A percentile compares a stretch with the other conserved stretches of the same genome.
Conservation (phyloP, 2,797 vertebrate species). For the Eulemur coronatus region DNA sequence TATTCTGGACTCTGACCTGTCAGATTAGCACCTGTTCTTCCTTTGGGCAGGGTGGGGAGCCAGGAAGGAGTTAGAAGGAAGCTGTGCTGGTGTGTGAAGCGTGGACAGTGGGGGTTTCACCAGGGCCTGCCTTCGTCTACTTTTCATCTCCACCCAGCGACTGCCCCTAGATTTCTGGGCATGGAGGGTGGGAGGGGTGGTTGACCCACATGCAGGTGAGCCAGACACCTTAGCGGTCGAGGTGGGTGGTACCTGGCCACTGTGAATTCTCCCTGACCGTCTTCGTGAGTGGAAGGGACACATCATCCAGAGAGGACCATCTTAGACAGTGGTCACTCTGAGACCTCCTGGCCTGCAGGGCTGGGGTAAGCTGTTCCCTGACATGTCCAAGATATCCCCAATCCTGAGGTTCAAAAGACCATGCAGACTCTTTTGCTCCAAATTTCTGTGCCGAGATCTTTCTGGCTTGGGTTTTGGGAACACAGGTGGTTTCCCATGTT, state of each 20-base stretch:
- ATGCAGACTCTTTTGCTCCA: not conserved
- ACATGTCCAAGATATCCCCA: not conserved
- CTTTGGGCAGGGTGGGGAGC: not conserved
- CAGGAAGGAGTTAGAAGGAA: not conserved
- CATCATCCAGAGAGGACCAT: not conserved
- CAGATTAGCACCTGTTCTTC: not conserved
- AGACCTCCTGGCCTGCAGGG: not conserved
- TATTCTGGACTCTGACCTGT: conserved; percentile 23
- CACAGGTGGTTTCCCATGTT: not conserved
- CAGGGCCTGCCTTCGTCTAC: not conserved
- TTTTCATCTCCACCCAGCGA: not conserved
- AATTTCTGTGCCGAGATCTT: not conserved
- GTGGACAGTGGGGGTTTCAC: not conserved
- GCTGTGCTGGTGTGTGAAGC: not conserved
- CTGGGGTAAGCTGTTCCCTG: not conserved
- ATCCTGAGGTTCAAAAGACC: not conserved
- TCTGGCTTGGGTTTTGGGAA: not conserved
- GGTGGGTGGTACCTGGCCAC: not conserved
- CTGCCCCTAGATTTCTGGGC: not conserved
- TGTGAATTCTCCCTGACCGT: not conserved
- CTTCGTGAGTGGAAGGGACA: not conserved
- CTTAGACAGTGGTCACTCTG: not conserved
- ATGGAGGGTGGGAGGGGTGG: no score
- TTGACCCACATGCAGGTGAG: not conserved
- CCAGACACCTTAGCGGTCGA: not conserved